phyloP scores from a whole-genome alignment of 2,113 vertebrate genomes.

The Chauna torquata region DNA sequence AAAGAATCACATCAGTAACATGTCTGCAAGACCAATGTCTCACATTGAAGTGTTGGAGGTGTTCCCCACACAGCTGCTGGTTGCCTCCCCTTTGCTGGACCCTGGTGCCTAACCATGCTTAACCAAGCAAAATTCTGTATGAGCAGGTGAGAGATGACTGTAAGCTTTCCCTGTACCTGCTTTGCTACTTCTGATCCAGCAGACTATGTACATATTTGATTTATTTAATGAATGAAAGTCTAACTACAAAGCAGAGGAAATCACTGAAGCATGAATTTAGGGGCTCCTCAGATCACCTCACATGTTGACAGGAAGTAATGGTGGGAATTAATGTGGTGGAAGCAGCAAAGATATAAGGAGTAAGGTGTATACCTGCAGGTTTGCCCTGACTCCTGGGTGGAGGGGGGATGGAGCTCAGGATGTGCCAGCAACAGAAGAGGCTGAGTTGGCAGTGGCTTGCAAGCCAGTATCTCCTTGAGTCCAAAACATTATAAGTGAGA shows the following conservation, averaged over 20 bases:
- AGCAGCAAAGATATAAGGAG: neutral
- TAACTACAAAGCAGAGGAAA: slow-evolving; percentile 17
- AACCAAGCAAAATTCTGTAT: neutral
- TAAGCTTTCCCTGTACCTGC: neutral
- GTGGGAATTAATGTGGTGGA: neutral
- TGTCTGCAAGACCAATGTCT: neutral
- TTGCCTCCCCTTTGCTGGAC: neutral
- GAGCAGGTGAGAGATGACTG: neutral
- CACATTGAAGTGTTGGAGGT: neutral
- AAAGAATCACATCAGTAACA: neutral
- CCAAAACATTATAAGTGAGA: neutral
- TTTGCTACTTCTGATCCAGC: neutral
- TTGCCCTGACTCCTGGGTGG: neutral
- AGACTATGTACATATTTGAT: neutral
- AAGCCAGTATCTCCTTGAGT: neutral
- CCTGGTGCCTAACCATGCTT: neutral
- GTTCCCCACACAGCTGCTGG: neutral
- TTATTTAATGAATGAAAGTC: neutral
- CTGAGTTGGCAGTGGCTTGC: neutral
- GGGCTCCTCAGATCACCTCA: neutral
- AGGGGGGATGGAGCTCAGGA: neutral
- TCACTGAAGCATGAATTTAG: neutral
- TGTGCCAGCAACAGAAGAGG: neutral
- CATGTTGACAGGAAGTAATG: neutral
- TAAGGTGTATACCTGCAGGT: neutral